Conservation (phyloP, 2,888 invertebrate species). For the Clostera curtula region DNA sequence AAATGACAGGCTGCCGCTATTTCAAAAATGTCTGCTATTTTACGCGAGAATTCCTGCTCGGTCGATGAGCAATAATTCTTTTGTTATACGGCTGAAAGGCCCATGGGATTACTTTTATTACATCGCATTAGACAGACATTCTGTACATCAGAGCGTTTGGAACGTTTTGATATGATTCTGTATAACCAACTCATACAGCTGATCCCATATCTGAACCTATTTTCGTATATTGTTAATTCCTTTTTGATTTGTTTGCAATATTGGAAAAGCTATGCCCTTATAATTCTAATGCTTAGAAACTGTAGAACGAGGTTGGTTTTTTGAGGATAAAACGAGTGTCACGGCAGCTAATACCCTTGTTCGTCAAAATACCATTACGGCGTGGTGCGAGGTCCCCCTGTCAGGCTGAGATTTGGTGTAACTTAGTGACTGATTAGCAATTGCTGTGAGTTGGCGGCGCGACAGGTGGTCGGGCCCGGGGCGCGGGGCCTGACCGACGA, state of each 20-base stretch:
- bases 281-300: background rate
- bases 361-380: constrained; percentile 62
- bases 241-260: no score
- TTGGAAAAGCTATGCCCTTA: no score
- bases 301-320: constrained; percentile 17
- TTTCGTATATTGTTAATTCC: no score
- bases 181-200: background rate
- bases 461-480: constrained; percentile 67
- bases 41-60: constrained; percentile 51
- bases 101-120: constrained; percentile 49
- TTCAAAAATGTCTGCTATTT: constrained; percentile 65
- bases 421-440: constrained; percentile 73
- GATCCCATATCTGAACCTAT: no score
- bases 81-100: constrained; percentile 43
- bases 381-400: constrained; percentile 42
- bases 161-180: constrained; percentile 7
- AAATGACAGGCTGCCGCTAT: constrained; percentile 63
- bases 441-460: constrained; percentile 59
- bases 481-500: constrained; percentile 50
- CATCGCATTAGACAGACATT: constrained; percentile 24
- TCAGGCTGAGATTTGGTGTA: constrained; percentile 65
- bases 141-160: constrained; percentile 11
- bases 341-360: constrained; percentile 47
- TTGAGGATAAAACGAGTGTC: constrained; percentile 31
- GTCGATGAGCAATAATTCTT: constrained; percentile 56